These are phyloP conservation scores for Halcyon smyrnensis DNA, from an alignment of 2,797 vertebrate genomes.

Conservation along the genomic window DNA sequence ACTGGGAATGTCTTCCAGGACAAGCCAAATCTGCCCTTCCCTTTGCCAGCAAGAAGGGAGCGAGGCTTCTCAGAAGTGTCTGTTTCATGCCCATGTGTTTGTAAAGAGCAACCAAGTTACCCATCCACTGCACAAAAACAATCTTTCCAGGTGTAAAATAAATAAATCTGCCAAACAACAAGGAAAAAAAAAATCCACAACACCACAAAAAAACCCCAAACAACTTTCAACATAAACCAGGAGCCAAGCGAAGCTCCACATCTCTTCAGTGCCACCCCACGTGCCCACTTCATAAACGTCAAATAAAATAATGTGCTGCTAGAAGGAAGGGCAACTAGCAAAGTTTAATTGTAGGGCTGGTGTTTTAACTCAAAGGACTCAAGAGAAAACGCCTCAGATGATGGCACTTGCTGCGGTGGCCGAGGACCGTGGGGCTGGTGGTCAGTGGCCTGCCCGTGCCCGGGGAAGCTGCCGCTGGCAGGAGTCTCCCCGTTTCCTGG, in stretches of 20 bases:
- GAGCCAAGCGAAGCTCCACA: background rate
- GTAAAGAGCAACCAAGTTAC: background rate
- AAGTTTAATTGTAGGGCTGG: background rate
- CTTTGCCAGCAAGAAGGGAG: accelerated
- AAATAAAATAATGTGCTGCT: background rate
- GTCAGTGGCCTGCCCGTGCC: background rate
- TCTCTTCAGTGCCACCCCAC: too few species aligned
- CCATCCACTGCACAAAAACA: background rate
- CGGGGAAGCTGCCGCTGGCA: too few species aligned
- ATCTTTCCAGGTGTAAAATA: background rate
- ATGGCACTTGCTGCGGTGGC: accelerated
- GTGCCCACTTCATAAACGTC: background rate
- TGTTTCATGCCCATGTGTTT: background rate
- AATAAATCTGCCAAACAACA: background rate
- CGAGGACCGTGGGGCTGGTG: background rate
- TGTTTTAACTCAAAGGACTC: background rate
- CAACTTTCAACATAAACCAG: background rate
- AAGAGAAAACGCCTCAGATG: background rate
- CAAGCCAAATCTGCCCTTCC: background rate
- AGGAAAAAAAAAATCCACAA: background rate
- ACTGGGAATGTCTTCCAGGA: accelerated
- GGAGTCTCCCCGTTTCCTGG: background rate
- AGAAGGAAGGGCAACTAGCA: background rate
- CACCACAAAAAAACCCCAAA: accelerated
- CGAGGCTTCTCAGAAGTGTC: background rate